Conservation (phyloP, 1,140 invertebrate genomes). For the Zelostemma sp. region DNA sequence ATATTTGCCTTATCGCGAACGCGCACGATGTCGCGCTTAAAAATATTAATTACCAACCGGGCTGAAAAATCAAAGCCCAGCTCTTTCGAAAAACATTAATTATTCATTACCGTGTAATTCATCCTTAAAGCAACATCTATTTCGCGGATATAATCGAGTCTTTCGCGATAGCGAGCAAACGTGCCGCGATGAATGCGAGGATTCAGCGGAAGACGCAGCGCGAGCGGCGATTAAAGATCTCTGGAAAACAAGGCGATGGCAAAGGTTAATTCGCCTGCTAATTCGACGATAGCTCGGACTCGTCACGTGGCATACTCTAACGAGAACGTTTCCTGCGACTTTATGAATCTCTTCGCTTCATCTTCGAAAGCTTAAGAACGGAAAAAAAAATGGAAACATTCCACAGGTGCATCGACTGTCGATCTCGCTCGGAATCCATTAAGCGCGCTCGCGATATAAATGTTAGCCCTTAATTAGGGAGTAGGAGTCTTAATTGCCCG, state of each 20-base stretch:
- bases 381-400: too few relatives aligned
- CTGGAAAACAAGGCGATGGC: conserved; percentile 37
- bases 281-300: conserved; percentile 34
- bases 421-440: conserved; percentile 40
- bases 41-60: conserved; percentile 31
- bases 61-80: too few relatives aligned
- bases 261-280: conserved; percentile 39
- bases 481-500: conserved; percentile 1
- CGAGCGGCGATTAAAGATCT: conserved; percentile 31
- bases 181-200: conserved; percentile 7
- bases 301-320: conserved; percentile 39
- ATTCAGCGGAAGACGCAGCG: conserved; percentile 30
- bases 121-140: too few relatives aligned
- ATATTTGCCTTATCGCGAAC: conserved; percentile 14
- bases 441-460: conserved; percentile 42
- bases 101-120: too few relatives aligned
- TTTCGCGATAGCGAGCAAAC: conserved; percentile 25
- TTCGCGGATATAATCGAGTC: too few relatives aligned
- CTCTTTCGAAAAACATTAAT: too few relatives aligned
- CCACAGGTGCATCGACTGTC: conserved; percentile 39
- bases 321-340: conserved; percentile 28
- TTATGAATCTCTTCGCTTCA: conserved; percentile 1
- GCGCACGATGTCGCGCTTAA: conserved; percentile 26
- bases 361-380: too few relatives aligned
- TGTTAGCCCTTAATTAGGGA: conserved; percentile 17